Conservation (phyloP, 2,888 invertebrate genomes). For the Limnephilus marmoratus region DNA sequence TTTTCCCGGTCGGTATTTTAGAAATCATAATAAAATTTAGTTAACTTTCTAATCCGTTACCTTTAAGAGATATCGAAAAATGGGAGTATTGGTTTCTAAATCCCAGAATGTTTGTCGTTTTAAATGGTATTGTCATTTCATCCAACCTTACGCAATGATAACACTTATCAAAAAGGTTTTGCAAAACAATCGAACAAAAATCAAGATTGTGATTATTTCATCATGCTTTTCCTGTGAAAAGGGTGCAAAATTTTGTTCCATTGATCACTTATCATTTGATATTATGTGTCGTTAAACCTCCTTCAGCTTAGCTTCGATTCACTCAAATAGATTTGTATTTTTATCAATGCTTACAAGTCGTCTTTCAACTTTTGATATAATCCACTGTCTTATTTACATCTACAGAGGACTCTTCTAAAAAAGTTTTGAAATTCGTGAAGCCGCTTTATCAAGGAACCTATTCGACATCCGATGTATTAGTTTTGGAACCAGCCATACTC, state of each 20-base stretch:
- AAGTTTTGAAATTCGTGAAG: slow-evolving; percentile 50
- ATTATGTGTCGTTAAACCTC: not conserved
- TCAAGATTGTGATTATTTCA: not conserved
- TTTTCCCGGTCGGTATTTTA: not conserved
- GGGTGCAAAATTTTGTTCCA: not conserved
- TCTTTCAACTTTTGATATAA: not conserved
- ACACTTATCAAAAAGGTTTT: not conserved
- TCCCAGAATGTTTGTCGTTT: not conserved
- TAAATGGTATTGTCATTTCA: not conserved
- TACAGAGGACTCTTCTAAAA: not conserved
- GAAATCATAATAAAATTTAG: not conserved
- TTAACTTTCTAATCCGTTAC: not conserved
- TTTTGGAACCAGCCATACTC: not conserved
- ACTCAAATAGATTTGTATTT: not conserved
- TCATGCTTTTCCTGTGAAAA: not conserved
- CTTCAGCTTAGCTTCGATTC: not conserved
- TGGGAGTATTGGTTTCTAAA: not conserved
- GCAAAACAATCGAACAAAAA: not conserved
- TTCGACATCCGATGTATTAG: not conserved
- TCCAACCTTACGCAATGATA: not conserved
- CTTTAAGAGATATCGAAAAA: not conserved
- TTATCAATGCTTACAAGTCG: not conserved
- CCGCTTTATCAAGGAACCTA: slow-evolving; percentile 44
- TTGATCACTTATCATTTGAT: not conserved
- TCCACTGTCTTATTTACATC: not conserved